phyloP scores from a whole-genome alignment of 2,113 vertebrate species.

The Stomatorhinus ivindoensis region DNA sequence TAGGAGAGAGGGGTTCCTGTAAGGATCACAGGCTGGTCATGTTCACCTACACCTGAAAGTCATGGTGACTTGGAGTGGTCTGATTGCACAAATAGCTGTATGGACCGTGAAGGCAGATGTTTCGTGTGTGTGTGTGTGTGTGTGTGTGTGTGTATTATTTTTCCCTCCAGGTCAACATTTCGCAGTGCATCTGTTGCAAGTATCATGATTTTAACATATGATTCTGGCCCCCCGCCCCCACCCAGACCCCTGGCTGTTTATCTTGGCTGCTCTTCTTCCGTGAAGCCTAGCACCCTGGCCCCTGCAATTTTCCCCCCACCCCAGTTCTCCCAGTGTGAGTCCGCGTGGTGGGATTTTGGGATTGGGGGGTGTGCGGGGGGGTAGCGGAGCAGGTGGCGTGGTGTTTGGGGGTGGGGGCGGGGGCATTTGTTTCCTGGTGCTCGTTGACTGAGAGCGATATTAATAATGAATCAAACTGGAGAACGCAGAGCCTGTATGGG shows the following conservation, averaged over 20 bases:
- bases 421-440: conserved; percentile 35
- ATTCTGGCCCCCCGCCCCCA: background rate
- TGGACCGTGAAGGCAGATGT: background rate
- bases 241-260: conserved; percentile 19
- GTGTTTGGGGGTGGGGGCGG: conserved; percentile 29
- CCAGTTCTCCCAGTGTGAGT: conserved; percentile 8
- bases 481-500: too few relatives aligned
- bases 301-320: background rate
- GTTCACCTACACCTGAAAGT: background rate
- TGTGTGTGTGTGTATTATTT: background rate
- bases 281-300: conserved; percentile 10
- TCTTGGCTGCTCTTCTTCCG: conserved; percentile 24
- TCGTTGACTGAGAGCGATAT: conserved; percentile 45
- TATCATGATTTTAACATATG: conserved; percentile 24
- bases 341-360: conserved; percentile 3
- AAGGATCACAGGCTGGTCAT: background rate
- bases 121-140: background rate
- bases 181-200: conserved; percentile 24
- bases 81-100: background rate
- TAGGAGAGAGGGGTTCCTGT: background rate
- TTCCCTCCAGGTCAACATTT: conserved; percentile 15
- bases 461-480: conserved; percentile 50
- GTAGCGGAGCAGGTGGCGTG: conserved; percentile 40
- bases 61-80: background rate
- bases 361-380: conserved; percentile 20